A percentile compares a stretch with the other conserved stretches of the same genome.
phyloP scores from a whole-genome alignment of 2,888 invertebrate species.

The Myopa testacea region DNA sequence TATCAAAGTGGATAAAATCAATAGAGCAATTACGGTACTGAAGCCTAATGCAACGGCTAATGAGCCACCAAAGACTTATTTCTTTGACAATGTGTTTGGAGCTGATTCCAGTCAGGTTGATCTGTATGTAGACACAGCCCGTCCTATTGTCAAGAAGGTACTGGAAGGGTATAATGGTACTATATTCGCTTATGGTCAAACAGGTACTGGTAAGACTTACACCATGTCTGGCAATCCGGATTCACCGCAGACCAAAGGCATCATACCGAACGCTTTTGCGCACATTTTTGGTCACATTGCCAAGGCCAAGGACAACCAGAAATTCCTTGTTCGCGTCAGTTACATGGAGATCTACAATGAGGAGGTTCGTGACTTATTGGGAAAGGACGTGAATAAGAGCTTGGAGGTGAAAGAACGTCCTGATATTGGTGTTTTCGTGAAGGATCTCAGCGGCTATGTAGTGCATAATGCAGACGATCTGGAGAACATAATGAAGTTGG shows the following conservation, averaged over 20 bases:
- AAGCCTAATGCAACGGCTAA: constrained; percentile 78
- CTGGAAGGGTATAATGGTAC: constrained; percentile 97
- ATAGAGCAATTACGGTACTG: constrained; percentile 82
- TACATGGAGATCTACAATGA: constrained; percentile 99
- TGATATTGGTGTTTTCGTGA: constrained; percentile 96
- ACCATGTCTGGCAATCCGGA: constrained; percentile 96
- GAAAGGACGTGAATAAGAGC: constrained; percentile 86
- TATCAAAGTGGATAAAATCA: constrained; percentile 81
- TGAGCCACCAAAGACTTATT: constrained; percentile 89
- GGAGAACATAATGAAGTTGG: constrained; percentile 93
- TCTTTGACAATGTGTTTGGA: constrained; percentile 95
- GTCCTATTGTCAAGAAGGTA: constrained; percentile 97
- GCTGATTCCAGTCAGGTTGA: constrained; percentile 84
- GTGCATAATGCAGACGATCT: constrained; percentile 97
- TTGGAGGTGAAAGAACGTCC: constrained; percentile 95
- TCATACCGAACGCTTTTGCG: constrained; percentile 98
- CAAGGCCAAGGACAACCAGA: constrained; percentile 89
- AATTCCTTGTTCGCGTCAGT: constrained; percentile 97
- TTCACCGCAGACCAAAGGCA: constrained; percentile 90
- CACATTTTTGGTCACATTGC: constrained; percentile 99
- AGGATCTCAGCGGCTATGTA: constrained; percentile 96
- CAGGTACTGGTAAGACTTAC: constrained; percentile 98
- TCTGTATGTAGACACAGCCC: constrained; percentile 94
- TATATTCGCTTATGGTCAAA: constrained; percentile 90
- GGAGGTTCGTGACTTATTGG: constrained; percentile 94